A percentile compares a stretch with the other conserved stretches of the same genome.
These are phyloP conservation scores for Setipinna tenuifilis DNA, from an alignment of 2,797 vertebrate genomes.

Conservation along the genomic window DNA sequence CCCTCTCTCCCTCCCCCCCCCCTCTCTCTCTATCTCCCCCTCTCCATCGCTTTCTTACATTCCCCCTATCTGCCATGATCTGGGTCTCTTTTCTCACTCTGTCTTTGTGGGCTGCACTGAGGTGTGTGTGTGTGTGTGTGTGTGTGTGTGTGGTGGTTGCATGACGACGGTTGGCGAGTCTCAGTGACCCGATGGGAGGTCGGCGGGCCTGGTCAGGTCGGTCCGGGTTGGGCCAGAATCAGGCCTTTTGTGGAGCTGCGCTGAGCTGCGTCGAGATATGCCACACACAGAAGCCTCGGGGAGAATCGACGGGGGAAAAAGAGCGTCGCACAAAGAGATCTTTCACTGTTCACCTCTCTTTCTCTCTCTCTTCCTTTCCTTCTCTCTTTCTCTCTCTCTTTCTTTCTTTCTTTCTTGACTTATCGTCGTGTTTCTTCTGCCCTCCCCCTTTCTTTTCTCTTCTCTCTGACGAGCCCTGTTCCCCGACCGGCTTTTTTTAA, in stretches of 20 bases:
- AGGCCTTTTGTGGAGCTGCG: not conserved
- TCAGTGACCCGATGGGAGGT: not conserved
- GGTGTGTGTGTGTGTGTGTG: not conserved
- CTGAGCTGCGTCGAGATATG: not conserved
- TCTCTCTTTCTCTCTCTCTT: not conserved
- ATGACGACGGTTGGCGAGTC: not conserved
- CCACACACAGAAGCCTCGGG: not conserved
- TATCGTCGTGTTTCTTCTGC: too few species aligned
- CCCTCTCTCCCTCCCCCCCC: slow-evolving; percentile 14
- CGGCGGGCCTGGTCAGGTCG: too few species aligned
- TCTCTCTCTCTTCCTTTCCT: not conserved
- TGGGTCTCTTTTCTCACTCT: not conserved
- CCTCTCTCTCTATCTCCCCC: slow-evolving; percentile 39
- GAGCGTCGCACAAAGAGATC: not conserved
- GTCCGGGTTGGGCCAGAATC: too few species aligned
- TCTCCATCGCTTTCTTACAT: not conserved
- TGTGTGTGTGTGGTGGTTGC: not conserved
- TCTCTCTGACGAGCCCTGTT: not conserved
- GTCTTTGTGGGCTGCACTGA: not conserved
- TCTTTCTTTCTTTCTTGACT: not conserved
- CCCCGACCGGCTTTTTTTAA: not conserved
- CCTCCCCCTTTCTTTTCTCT: too few species aligned
- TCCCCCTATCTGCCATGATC: not conserved
- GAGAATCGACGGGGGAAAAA: not conserved
- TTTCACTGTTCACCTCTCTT: not conserved